A percentile compares a stretch with the other conserved stretches of the same genome.
These are phyloP conservation scores for Erpetoichthys calabaricus DNA, from an alignment of 2,797 vertebrate species.

Conservation along the genomic window DNA sequence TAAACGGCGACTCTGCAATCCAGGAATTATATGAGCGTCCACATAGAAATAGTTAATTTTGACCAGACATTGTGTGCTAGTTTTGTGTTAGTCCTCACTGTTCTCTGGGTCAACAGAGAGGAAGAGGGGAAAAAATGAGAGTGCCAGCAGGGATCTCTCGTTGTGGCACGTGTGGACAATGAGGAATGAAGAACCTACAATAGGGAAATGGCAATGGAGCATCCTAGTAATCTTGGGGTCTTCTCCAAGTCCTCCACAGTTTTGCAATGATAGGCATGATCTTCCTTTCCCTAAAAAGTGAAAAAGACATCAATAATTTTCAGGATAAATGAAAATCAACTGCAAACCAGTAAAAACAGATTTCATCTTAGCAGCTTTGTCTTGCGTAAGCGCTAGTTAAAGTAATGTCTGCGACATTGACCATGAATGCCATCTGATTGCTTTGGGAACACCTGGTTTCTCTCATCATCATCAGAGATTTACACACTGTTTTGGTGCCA, in stretches of 20 bases:
- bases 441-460: too few species aligned
- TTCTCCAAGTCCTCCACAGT: slow-evolving; percentile 9
- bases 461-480: too few species aligned
- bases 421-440: too few species aligned
- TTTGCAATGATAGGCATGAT: not conserved
- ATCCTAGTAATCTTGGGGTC: slow-evolving; percentile 17
- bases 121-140: slow-evolving; percentile 23
- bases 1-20: slow-evolving; percentile 45
- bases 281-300: too few species aligned
- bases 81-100: slow-evolving; percentile 10
- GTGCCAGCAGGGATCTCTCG: slow-evolving; percentile 28
- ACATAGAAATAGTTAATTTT: slow-evolving; percentile 44
- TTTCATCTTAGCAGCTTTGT: too few species aligned
- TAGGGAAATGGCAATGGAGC: slow-evolving; percentile 7
- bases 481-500: too few species aligned
- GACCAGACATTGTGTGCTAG: slow-evolving; percentile 2
- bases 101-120: slow-evolving; percentile 3
- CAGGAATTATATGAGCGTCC: slow-evolving; percentile 64
- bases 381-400: too few species aligned
- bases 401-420: too few species aligned
- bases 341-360: too few species aligned
- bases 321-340: too few species aligned
- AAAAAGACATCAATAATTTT: too few species aligned
- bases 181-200: slow-evolving; percentile 38
- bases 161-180: slow-evolving; percentile 45